These are phyloP conservation scores for Chymomyza amoena DNA, from an alignment of 2,888 invertebrate species.

Conservation along the genomic window DNA sequence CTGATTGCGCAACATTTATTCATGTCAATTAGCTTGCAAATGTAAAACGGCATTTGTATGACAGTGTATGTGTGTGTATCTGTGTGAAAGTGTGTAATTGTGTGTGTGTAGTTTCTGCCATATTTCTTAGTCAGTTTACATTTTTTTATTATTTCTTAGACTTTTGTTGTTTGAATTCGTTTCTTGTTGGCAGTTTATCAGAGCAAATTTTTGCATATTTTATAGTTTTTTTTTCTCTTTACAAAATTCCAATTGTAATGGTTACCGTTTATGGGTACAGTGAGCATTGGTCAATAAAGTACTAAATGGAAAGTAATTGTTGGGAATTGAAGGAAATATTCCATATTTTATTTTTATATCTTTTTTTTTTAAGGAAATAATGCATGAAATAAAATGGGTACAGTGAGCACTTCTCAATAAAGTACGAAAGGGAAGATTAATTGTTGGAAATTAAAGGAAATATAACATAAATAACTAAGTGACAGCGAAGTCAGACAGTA, in stretches of 20 bases:
- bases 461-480: too few relatives aligned
- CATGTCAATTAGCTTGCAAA: slow-evolving; percentile 49
- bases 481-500: too few relatives aligned
- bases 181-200: slow-evolving; percentile 26
- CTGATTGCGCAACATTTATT: slow-evolving; percentile 50
- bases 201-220: slow-evolving; percentile 15
- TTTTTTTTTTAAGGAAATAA: too few relatives aligned
- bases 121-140: slow-evolving; percentile 5
- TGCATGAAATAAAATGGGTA: too few relatives aligned
- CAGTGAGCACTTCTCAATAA: neutral
- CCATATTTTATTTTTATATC: too few relatives aligned
- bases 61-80: neutral
- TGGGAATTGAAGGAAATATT: too few relatives aligned
- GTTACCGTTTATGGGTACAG: neutral
- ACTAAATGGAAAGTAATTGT: neutral
- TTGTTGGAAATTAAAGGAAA: too few relatives aligned
- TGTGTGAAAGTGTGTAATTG: neutral
- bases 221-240: neutral
- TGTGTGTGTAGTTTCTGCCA: neutral
- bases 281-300: neutral
- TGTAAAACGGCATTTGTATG: slow-evolving; percentile 18
- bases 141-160: neutral
- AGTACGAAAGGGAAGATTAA: neutral
- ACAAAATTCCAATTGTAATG: slow-evolving; percentile 2
- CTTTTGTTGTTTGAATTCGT: slow-evolving; percentile 22